phyloP scores from a whole-genome alignment of 1,140 invertebrate species.

The Pygmarrhopalites habei region DNA sequence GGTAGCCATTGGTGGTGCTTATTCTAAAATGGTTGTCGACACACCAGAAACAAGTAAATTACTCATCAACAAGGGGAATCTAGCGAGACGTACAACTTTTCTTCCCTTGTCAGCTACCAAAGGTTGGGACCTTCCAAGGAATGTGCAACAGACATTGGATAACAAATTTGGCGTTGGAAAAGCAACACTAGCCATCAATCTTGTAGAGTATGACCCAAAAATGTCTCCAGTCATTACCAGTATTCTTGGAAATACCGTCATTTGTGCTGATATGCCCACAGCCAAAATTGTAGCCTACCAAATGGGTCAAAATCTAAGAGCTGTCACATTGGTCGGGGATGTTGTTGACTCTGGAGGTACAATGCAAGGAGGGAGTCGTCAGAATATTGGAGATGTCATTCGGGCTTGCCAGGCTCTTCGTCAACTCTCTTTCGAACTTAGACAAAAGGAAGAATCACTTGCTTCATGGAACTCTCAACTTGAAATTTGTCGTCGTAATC shows the following conservation, averaged over 20 bases:
- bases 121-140: slow-evolving; percentile 65
- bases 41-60: slow-evolving; percentile 75
- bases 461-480: neutral
- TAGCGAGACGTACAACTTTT: slow-evolving; percentile 70
- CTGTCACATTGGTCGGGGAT: slow-evolving; percentile 88
- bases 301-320: slow-evolving; percentile 53
- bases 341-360: slow-evolving; percentile 81
- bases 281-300: slow-evolving; percentile 75
- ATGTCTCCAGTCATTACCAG: slow-evolving; percentile 73
- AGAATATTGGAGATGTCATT: slow-evolving; percentile 13
- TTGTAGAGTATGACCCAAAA: slow-evolving; percentile 67
- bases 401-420: slow-evolving; percentile 6
- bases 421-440: neutral
- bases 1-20: slow-evolving; percentile 74
- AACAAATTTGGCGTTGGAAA: slow-evolving; percentile 64
- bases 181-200: slow-evolving; percentile 70
- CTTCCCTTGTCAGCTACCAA: slow-evolving; percentile 12
- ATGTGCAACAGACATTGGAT: slow-evolving; percentile 49
- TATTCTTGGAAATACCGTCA: slow-evolving; percentile 78
- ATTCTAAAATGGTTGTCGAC: slow-evolving; percentile 73
- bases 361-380: slow-evolving; percentile 57
- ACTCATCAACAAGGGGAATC: slow-evolving; percentile 67
- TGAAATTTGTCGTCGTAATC: slow-evolving; percentile 10
- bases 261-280: slow-evolving; percentile 71
- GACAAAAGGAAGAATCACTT: neutral